Percentiles rank a stretch among this genome's conserved stretches.
Conservation (phyloP, 2,113 vertebrate species). For the Raja brachyura region DNA sequence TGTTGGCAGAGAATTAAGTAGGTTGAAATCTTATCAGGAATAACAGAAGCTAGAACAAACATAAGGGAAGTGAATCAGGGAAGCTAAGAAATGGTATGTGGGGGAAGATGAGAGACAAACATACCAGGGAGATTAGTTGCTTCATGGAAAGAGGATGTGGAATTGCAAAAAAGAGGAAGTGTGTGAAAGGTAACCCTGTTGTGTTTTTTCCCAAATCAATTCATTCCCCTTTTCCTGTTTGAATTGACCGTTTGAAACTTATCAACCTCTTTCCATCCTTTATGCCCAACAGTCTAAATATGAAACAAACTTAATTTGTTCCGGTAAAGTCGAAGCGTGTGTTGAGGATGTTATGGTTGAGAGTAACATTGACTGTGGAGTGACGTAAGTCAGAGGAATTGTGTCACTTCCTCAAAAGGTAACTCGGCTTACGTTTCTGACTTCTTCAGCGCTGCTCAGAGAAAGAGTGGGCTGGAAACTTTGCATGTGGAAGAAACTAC, state of each 20-base stretch:
- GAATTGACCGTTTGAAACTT: background rate
- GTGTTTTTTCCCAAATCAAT: background rate
- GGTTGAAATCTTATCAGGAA: background rate
- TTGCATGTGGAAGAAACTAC: background rate
- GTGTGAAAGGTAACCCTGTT: background rate
- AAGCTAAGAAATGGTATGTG: conserved; percentile 17
- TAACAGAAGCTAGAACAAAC: background rate
- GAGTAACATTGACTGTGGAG: background rate
- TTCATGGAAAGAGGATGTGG: conserved; percentile 32
- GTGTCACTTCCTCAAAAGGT: background rate
- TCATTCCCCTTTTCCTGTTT: conserved; percentile 13
- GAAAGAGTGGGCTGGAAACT: background rate
- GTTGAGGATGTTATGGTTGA: background rate
- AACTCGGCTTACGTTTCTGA: background rate
- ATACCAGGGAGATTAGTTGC: background rate
- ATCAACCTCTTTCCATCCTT: background rate
- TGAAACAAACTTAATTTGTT: background rate
- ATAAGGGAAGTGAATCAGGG: conserved; percentile 17
- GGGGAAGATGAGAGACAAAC: background rate
- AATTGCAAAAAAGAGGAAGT: background rate
- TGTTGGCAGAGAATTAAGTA: background rate
- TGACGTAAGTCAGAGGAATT: background rate
- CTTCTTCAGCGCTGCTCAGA: background rate
- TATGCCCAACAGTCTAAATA: background rate
- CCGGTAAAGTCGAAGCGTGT: background rate